Conservation (phyloP, 1,140 invertebrate species). For the Nephotettix cincticeps region DNA sequence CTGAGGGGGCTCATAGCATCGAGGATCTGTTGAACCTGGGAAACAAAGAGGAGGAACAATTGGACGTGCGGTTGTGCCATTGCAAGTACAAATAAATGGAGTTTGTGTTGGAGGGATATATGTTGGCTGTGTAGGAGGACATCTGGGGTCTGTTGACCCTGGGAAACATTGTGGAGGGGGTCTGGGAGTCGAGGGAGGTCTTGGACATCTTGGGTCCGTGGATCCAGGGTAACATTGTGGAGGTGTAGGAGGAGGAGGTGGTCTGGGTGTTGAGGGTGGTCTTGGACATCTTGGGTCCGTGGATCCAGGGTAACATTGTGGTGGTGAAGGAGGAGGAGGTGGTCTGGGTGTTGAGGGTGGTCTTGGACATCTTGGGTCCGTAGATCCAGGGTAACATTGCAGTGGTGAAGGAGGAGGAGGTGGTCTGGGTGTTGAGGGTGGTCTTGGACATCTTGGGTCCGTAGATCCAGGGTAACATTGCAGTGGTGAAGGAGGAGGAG, state of each 20-base stretch:
- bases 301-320: conserved; percentile 38
- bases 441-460: conserved; percentile 37
- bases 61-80: conserved; percentile 35
- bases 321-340: background rate
- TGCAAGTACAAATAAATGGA: conserved; percentile 38
- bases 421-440: conserved; percentile 39
- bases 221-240: conserved; percentile 39
- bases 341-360: conserved; percentile 13
- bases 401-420: conserved; percentile 33
- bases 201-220: conserved; percentile 44
- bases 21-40: conserved; percentile 41
- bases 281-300: conserved; percentile 45
- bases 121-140: conserved; percentile 37
- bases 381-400: conserved; percentile 36
- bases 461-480: conserved; percentile 40
- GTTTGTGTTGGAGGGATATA: conserved; percentile 29
- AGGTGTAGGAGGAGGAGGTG: conserved; percentile 14
- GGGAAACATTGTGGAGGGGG: conserved; percentile 42
- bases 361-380: conserved; percentile 36
- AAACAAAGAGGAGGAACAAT: conserved; percentile 39
- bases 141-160: conserved; percentile 44
- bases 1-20: conserved; percentile 38
- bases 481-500: conserved; percentile 35
- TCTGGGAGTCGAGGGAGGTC: conserved; percentile 40
- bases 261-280: conserved; percentile 28